Evolutionary conservation across 2,888 invertebrate genomes (phyloP).

Genomic region (Hyppa rectilinea): DNA sequence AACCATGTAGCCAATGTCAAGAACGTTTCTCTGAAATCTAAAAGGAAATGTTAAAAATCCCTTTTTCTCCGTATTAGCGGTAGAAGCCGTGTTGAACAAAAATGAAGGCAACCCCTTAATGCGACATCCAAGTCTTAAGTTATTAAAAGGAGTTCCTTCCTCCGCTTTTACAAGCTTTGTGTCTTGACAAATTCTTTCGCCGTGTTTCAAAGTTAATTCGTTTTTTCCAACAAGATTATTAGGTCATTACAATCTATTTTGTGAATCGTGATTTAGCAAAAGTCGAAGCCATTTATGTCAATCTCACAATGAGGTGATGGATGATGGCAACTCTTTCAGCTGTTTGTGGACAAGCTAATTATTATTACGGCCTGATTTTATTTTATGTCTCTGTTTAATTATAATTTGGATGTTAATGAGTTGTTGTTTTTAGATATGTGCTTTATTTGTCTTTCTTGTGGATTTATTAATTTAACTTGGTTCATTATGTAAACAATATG

Average conservation of each 20-base stretch:
- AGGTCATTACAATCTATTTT: slow-evolving; percentile 59
- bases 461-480: not conserved
- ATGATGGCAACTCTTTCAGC: slow-evolving; percentile 57
- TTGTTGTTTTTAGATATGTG: too few relatives aligned
- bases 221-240: slow-evolving; percentile 60
- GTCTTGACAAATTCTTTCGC: slow-evolving; percentile 57
- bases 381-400: slow-evolving; percentile 18
- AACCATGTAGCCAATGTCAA: slow-evolving; percentile 22
- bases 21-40: slow-evolving; percentile 27
- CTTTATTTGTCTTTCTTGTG: too few relatives aligned
- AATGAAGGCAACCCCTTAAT: slow-evolving; percentile 52
- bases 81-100: slow-evolving; percentile 38
- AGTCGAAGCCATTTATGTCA: slow-evolving; percentile 52
- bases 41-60: slow-evolving; percentile 48
- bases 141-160: slow-evolving; percentile 60
- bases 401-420: slow-evolving; percentile 14
- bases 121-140: slow-evolving; percentile 53
- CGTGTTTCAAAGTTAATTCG: slow-evolving; percentile 53
- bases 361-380: slow-evolving; percentile 44
- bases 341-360: slow-evolving; percentile 58
- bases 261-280: slow-evolving; percentile 56
- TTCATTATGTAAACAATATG: not conserved
- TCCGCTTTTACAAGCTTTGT: slow-evolving; percentile 52
- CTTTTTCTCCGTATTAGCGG: slow-evolving; percentile 21
- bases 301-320: slow-evolving; percentile 55